These are phyloP conservation scores for Carcharodon carcharias DNA, from an alignment of 2,797 vertebrate genomes.

Conservation along the genomic window DNA sequence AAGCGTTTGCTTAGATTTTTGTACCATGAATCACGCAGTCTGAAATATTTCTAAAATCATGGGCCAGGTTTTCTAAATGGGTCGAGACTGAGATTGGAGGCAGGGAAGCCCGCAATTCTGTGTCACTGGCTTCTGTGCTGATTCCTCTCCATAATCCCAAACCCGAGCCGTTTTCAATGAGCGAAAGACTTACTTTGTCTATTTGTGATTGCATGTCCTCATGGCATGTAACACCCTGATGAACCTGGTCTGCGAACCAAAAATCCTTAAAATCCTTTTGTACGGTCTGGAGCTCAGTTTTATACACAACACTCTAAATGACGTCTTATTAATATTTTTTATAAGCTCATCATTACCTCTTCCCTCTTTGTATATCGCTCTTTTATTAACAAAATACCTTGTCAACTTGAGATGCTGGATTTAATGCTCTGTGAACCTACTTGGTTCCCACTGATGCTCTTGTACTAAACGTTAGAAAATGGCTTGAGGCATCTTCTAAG, in stretches of 20 bases:
- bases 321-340: neutral
- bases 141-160: neutral
- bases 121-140: too few relatives aligned
- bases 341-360: neutral
- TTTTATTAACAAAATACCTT: neutral
- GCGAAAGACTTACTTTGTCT: neutral
- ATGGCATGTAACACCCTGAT: neutral
- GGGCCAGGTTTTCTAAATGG: neutral
- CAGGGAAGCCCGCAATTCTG: neutral
- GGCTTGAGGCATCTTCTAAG: neutral
- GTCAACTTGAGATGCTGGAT: neutral
- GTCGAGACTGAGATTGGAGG: neutral
- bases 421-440: neutral
- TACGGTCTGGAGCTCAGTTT: neutral
- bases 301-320: neutral
- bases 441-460: neutral
- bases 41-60: neutral
- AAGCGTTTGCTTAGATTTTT: neutral
- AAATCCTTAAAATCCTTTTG: neutral
- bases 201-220: neutral
- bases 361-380: neutral
- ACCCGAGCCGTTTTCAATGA: too few relatives aligned
- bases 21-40: neutral
- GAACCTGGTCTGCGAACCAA: neutral
- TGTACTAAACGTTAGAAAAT: neutral